Conservation (phyloP, 2,113 vertebrate species). For the Rhynchomys soricoides region DNA sequence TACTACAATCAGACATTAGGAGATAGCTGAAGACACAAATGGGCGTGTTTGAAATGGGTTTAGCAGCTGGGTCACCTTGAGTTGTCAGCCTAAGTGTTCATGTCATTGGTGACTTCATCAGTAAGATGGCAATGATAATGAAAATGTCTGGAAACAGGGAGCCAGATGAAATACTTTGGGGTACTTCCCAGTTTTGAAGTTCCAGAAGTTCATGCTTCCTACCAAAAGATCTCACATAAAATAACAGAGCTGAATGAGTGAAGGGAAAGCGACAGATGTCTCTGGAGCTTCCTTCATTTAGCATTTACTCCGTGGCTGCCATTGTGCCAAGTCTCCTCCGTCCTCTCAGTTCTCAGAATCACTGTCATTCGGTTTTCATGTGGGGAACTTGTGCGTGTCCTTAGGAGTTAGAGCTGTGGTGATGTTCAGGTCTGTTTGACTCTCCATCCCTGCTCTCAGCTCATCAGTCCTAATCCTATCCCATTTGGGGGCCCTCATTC, state of each 20-base stretch:
- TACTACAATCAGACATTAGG: background rate
- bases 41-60: background rate
- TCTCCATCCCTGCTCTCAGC: background rate
- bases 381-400: background rate
- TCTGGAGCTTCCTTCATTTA: background rate
- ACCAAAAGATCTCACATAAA: background rate
- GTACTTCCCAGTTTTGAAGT: background rate
- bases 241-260: background rate
- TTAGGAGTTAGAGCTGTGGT: background rate
- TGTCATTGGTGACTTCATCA: background rate
- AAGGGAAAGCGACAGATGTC: accelerated
- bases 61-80: background rate
- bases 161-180: background rate
- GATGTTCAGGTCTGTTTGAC: background rate
- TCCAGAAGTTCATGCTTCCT: background rate
- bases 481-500: background rate
- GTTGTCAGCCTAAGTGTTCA: background rate
- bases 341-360: background rate
- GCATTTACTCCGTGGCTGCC: background rate
- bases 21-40: background rate
- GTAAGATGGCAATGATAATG: background rate
- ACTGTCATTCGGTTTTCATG: accelerated
- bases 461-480: background rate
- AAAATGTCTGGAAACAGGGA: background rate
- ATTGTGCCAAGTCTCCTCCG: background rate